phyloP scores from a whole-genome alignment of 1,140 invertebrate species.

The Drosophila takahashii region DNA sequence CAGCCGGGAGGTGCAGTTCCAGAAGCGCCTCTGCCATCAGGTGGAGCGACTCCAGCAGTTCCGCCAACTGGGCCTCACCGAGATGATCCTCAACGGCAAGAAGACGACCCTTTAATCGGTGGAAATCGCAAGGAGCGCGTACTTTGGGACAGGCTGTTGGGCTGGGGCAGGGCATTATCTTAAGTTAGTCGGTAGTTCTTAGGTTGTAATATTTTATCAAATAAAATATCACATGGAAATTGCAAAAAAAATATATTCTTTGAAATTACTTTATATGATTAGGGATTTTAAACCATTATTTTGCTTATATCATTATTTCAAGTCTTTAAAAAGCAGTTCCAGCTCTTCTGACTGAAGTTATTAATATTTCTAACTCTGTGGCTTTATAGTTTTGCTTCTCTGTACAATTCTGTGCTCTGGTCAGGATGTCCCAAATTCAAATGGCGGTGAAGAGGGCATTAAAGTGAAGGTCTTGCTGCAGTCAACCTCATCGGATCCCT shows the following conservation, averaged over 20 bases:
- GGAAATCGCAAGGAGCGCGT: not conserved
- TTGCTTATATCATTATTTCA: too few species aligned
- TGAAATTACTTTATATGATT: not conserved
- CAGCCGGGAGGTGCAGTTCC: slow-evolving; percentile 73
- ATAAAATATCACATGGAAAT: slow-evolving; percentile 68
- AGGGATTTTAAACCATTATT: not conserved
- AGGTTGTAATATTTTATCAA: slow-evolving; percentile 72
- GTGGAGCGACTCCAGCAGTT: slow-evolving; percentile 68
- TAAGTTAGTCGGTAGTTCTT: slow-evolving; percentile 49
- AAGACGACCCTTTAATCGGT: slow-evolving; percentile 36
- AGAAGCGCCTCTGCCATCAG: slow-evolving; percentile 58
- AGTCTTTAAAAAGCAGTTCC: too few species aligned
- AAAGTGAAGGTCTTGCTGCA: slow-evolving; percentile 20
- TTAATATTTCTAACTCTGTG: not conserved
- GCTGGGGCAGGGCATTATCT: slow-evolving; percentile 27
- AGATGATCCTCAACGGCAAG: slow-evolving; percentile 66
- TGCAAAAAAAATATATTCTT: not conserved
- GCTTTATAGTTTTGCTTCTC: slow-evolving; percentile 40
- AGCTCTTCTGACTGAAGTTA: too few species aligned
- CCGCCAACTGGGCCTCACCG: slow-evolving; percentile 59
- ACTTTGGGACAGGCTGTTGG: slow-evolving; percentile 3
- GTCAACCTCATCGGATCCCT: not conserved
- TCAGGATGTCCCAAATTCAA: slow-evolving; percentile 8
- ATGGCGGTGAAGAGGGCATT: slow-evolving; percentile 6
- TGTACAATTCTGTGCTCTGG: slow-evolving; percentile 15